Evolutionary conservation across 1,140 invertebrate genomes (phyloP).

Genomic region (Hirudo medicinalis): DNA sequence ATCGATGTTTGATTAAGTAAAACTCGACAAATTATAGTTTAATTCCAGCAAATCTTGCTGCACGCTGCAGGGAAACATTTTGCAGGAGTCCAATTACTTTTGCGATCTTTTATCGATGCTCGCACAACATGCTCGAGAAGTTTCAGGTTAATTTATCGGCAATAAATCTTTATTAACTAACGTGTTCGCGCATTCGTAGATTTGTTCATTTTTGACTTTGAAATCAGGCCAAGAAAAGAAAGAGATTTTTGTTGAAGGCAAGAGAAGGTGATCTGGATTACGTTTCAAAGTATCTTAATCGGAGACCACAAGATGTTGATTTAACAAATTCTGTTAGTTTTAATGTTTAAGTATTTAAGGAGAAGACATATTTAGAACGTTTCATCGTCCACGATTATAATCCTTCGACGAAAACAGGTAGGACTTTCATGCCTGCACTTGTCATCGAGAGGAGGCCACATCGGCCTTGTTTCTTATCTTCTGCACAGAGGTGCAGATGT

Average conservation of each 20-base stretch:
- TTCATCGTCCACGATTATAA: too few species aligned
- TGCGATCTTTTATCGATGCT: too few species aligned
- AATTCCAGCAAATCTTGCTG: too few species aligned
- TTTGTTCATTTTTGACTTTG: too few species aligned
- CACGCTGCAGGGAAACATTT: too few species aligned
- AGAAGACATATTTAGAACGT: background rate
- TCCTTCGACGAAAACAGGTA: background rate
- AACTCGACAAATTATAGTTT: too few species aligned
- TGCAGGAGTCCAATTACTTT: too few species aligned
- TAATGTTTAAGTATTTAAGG: background rate
- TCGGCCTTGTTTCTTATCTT: background rate
- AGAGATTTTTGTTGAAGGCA: background rate
- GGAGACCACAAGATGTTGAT: slow-evolving; percentile 1
- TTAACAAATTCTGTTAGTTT: background rate
- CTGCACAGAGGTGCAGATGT: slow-evolving; percentile 6
- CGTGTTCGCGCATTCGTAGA: too few species aligned
- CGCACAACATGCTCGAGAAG: too few species aligned
- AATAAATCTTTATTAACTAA: too few species aligned
- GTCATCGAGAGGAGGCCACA: background rate
- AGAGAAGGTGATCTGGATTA: background rate
- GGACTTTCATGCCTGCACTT: background rate
- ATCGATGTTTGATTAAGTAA: too few species aligned
- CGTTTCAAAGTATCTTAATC: background rate
- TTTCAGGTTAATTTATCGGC: too few species aligned
- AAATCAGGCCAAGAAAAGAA: background rate